phyloP scores from a whole-genome alignment of 2,113 vertebrate species.

The Ifrita kowaldi region DNA sequence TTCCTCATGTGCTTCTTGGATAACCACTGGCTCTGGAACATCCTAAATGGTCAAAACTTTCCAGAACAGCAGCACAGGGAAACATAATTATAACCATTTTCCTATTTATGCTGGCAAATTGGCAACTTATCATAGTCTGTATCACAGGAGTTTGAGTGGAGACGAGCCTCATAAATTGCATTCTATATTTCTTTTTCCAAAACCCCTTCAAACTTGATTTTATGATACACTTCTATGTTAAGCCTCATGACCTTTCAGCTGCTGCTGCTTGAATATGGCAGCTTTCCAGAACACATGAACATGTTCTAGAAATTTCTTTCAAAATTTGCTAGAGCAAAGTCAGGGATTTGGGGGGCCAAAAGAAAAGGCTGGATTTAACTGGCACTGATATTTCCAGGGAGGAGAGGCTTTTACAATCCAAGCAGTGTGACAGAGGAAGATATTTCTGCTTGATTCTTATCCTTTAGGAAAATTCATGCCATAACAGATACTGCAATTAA shows the following conservation, averaged over 20 bases:
- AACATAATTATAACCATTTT: conserved; percentile 25
- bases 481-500: neutral
- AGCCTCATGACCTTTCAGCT: neutral
- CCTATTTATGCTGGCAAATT: conserved; percentile 63
- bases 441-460: neutral
- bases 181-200: conserved; percentile 36
- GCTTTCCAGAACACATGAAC: neutral
- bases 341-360: neutral
- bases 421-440: neutral
- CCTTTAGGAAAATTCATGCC: neutral
- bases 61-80: conserved; percentile 27
- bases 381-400: neutral
- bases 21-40: conserved; percentile 24
- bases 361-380: neutral
- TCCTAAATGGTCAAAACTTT: conserved; percentile 62
- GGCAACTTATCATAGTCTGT: conserved; percentile 54
- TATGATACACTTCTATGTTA: neutral
- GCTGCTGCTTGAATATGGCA: neutral
- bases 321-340: neutral
- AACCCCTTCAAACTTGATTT: conserved; percentile 8
- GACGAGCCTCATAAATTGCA: conserved; percentile 7
- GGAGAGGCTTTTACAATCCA: neutral
- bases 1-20: conserved; percentile 20
- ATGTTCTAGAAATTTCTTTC: conserved; percentile 11
- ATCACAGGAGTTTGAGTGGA: conserved; percentile 29